Percentiles rank a stretch among this genome's conserved stretches.
phyloP scores from a whole-genome alignment of 92 coral and sea anemone genomes.

The Paragorgia papillata region DNA sequence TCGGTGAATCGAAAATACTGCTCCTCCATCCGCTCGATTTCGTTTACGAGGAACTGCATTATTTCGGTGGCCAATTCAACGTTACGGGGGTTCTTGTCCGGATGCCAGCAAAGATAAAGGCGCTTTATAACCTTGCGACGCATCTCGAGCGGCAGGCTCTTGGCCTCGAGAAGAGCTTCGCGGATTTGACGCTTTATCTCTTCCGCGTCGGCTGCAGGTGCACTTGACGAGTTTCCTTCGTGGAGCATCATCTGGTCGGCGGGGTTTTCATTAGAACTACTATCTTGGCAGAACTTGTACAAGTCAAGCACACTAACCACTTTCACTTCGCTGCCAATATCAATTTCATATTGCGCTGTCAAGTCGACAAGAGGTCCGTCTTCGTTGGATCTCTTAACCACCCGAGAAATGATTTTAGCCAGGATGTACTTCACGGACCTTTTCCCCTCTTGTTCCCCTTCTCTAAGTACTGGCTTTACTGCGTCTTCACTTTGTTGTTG shows the following conservation, averaged over 20 bases:
- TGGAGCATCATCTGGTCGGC: slow-evolving; percentile 60
- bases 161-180: slow-evolving; percentile 89
- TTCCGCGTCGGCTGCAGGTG: slow-evolving; percentile 68
- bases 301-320: slow-evolving; percentile 91
- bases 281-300: slow-evolving; percentile 81
- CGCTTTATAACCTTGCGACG: slow-evolving; percentile 87
- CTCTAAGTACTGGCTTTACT: no score
- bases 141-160: slow-evolving; percentile 80
- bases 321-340: slow-evolving; percentile 81
- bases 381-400: slow-evolving; percentile 38
- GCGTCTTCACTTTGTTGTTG: no score
- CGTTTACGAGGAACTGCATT: slow-evolving; percentile 87
- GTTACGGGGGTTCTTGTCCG: slow-evolving; percentile 86
- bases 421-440: slow-evolving; percentile 38
- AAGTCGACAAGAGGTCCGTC: slow-evolving; percentile 52
- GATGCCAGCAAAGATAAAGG: slow-evolving; percentile 93
- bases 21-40: slow-evolving; percentile 83
- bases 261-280: slow-evolving; percentile 73
- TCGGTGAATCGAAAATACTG: slow-evolving; percentile 35
- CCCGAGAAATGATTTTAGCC: slow-evolving; percentile 71
- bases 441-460: background rate
- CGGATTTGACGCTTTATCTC: slow-evolving; percentile 76
- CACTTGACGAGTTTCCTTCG: slow-evolving; percentile 68
- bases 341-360: slow-evolving; percentile 82
- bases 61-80: slow-evolving; percentile 82